Evolutionary conservation across 2,888 invertebrate species (phyloP).

Genomic region (Metopia argyrocephala): DNA sequence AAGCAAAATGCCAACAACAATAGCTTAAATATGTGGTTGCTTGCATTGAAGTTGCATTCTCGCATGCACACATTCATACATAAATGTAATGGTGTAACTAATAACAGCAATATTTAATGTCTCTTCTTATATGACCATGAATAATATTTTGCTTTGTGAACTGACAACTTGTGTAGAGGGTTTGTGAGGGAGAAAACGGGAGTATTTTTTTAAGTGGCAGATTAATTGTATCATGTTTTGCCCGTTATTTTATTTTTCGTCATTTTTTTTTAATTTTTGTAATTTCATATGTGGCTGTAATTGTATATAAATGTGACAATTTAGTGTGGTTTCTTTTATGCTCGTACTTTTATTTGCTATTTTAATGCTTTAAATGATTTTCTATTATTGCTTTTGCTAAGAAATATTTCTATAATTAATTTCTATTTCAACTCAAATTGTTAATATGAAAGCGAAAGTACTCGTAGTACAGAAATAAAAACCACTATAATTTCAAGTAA

Average conservation of each 20-base stretch:
- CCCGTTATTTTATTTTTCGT: not conserved
- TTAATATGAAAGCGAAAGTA: too few species aligned
- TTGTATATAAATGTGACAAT: not conserved
- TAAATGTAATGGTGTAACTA: not conserved
- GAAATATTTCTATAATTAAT: too few species aligned
- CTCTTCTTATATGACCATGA: not conserved
- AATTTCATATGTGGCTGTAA: not conserved
- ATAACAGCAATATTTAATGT: too few species aligned
- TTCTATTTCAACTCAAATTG: too few species aligned
- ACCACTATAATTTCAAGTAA: too few species aligned
- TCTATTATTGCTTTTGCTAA: not conserved
- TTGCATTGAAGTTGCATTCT: not conserved
- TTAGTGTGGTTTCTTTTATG: not conserved
- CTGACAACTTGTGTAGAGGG: too few species aligned
- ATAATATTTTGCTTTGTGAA: not conserved
- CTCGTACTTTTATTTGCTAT: too few species aligned
- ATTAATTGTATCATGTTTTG: not conserved
- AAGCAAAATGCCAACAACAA: constrained; percentile 4
- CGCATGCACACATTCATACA: not conserved
- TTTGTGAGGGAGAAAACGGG: too few species aligned
- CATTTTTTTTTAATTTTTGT: not conserved
- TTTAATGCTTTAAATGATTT: not conserved
- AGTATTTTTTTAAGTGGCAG: too few species aligned
- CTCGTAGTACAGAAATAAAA: too few species aligned
- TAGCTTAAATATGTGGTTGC: not conserved